phyloP scores from a whole-genome alignment of 2,797 vertebrate species.

The Brachymystax lenok region DNA sequence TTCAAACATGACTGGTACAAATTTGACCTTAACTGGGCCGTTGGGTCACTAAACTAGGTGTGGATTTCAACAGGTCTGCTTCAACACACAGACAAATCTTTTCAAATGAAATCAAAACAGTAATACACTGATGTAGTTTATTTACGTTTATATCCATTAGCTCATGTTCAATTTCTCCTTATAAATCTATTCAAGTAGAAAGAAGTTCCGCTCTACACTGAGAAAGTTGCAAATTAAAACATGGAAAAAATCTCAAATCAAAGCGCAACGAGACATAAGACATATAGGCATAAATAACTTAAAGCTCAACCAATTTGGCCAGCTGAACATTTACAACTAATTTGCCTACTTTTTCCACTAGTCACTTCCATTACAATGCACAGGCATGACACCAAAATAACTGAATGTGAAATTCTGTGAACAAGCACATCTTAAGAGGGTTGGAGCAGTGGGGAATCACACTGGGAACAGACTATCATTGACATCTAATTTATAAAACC shows the following conservation, averaged over 20 bases:
- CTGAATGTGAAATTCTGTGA: conserved; percentile 1
- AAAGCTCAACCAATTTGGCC: neutral
- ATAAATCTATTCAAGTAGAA: neutral
- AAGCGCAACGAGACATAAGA: neutral
- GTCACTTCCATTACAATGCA: neutral
- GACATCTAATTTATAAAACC: conserved; percentile 30
- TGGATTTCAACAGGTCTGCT: neutral
- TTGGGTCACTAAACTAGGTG: neutral
- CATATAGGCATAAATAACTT: neutral
- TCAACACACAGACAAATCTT: neutral
- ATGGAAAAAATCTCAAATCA: no score
- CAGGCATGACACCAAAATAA: neutral
- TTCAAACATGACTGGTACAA: neutral
- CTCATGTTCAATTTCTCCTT: neutral
- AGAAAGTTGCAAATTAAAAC: neutral
- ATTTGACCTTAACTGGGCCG: neutral
- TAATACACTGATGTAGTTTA: no score
- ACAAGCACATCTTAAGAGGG: conserved; percentile 11
- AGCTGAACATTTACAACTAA: neutral
- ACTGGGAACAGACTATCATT: conserved; percentile 31
- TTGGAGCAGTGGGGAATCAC: neutral
- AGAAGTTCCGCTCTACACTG: neutral
- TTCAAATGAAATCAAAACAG: neutral
- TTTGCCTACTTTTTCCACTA: neutral
- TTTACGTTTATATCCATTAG: no score